Evolutionary conservation across 2,113 vertebrate species (phyloP), one percentile per base, ranked within the genome.

Genomic region (Stictonetta naevosa): DNA sequence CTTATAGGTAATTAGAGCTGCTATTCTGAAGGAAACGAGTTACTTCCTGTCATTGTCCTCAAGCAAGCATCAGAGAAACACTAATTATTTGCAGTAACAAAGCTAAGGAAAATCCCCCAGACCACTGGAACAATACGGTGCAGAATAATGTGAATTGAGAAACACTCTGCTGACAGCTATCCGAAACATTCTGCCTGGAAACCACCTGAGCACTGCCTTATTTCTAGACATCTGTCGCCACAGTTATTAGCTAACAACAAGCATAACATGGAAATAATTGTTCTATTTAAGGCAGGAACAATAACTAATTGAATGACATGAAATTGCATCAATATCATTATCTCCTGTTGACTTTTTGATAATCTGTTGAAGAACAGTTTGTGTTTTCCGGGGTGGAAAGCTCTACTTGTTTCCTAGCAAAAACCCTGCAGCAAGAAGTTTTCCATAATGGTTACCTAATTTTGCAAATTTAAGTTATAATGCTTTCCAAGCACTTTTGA

Each of bases 211-310:
- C 53, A 13, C 34, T 76, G 77, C 80, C 31, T 90, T 88, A 53
- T 86, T 94, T 86, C 73, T 94, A 91, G 66, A 91, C 80, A 89
- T 94, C 93, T 95, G 90, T 96, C 95, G 83, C 77, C 88, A 92
- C 92, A 88, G 73, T 84, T 92, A 82, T 95, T 95, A 94, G 83
- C 71, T 95, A 86, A 75, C 93, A 96, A 88, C 48, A 96, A 82
- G 77, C 50, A 50, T 69, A 94, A 91, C 90, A 92, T 88, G 58
- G 94, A 95, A 96, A 96, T 93, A 92, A 93, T 93, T 0, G 0
- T 93, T 93, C 33, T 95, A 7, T 87, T 95, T 90, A 87, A 28
- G 75, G 63, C 26, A 91, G 78, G 50, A 95, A 91, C 75, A 95
- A 85, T 83, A 83, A 74, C 81, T 92, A 93, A 93, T 83, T 90